Conservation (phyloP, 2,797 vertebrate species). For the Arremon aurantiirostris region DNA sequence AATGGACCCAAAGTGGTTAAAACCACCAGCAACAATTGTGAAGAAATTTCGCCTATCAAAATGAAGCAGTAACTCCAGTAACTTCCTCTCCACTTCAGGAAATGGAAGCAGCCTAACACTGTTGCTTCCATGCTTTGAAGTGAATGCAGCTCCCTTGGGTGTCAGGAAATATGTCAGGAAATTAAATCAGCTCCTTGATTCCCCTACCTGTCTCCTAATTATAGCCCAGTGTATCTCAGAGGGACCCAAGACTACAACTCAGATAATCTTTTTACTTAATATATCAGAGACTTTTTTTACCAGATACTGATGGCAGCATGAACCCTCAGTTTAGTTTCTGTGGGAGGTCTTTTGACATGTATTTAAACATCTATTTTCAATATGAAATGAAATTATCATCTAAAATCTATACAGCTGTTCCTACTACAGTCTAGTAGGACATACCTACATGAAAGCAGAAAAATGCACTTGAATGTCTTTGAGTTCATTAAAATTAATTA, state of each 20-base stretch:
- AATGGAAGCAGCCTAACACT: background rate
- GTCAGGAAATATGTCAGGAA: background rate
- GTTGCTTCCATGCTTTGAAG: background rate
- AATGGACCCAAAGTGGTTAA: background rate
- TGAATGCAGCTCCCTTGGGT: background rate
- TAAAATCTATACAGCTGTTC: background rate
- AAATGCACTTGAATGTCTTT: background rate
- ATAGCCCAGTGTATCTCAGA: background rate
- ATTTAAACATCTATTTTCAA: background rate
- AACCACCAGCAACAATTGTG: background rate
- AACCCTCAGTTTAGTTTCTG: background rate
- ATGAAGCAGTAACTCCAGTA: background rate
- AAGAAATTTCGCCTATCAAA: background rate
- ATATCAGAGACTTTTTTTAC: background rate
- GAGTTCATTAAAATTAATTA: constrained; percentile 1
- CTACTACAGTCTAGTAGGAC: background rate
- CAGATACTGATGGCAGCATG: background rate
- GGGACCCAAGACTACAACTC: background rate
- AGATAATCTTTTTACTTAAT: background rate
- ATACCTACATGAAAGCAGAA: background rate
- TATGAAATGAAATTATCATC: background rate
- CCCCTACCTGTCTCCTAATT: background rate
- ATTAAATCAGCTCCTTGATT: background rate
- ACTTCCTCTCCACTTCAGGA: background rate
- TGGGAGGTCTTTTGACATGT: background rate